Percentiles rank a stretch among this genome's conserved stretches.
phyloP scores from a whole-genome alignment of 2,797 vertebrate species.

The Helarctos malayanus region DNA sequence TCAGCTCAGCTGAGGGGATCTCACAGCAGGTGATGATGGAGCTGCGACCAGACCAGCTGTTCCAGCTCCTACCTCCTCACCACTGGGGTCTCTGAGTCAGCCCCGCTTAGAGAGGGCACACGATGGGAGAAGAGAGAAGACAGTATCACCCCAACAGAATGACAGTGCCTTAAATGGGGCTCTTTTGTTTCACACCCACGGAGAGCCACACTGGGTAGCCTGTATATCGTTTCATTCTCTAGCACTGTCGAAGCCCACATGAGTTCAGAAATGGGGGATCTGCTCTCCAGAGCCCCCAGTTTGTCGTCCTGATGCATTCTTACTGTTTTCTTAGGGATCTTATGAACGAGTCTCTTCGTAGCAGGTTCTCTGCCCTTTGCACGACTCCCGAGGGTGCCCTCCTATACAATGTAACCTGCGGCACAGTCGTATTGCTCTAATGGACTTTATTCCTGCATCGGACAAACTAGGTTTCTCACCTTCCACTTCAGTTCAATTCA shows the following conservation, averaged over 20 bases:
- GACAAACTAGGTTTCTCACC: not conserved
- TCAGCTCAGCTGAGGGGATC: not conserved
- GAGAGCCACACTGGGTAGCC: not conserved
- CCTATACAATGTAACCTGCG: rapidly evolving
- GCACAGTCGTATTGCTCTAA: rapidly evolving
- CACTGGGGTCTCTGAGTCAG: not conserved
- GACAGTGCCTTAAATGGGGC: not conserved
- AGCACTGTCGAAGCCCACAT: not conserved
- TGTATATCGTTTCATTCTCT: not conserved
- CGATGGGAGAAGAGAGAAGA: not conserved
- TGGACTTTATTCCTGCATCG: not conserved
- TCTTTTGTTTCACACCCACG: not conserved
- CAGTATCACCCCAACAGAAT: not conserved
- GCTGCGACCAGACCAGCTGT: not conserved
- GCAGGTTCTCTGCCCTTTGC: not conserved
- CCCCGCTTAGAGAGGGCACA: not conserved
- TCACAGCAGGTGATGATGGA: not conserved
- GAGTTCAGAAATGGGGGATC: not conserved
- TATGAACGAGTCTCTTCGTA: not conserved
- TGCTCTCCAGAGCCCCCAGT: not conserved
- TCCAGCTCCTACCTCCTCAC: not conserved
- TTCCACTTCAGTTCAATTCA: not conserved
- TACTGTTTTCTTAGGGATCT: not conserved
- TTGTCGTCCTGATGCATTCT: not conserved
- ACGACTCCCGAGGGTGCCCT: not conserved